phyloP scores from a whole-genome alignment of 2,888 invertebrate species.

The Oxyteleia sp. region DNA sequence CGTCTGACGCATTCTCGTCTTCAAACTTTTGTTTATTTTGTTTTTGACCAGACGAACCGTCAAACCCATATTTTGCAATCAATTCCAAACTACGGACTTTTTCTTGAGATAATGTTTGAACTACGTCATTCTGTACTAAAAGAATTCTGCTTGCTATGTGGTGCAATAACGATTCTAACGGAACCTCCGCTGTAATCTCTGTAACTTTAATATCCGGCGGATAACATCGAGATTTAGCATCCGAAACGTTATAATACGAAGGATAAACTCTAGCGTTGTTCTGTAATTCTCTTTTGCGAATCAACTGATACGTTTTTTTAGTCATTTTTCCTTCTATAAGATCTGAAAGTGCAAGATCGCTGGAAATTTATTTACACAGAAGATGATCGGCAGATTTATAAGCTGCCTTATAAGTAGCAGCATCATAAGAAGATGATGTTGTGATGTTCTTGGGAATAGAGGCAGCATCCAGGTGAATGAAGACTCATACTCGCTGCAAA shows the following conservation, averaged over 20 bases:
- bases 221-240: conserved; percentile 51
- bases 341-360: conserved; percentile 25
- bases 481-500: too few species aligned
- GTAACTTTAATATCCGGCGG: conserved; percentile 35
- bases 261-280: conserved; percentile 36
- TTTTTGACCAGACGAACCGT: too few species aligned
- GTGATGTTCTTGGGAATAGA: too few species aligned
- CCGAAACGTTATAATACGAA: conserved; percentile 38
- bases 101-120: conserved; percentile 1
- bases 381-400: conserved; percentile 20
- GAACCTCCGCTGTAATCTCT: conserved; percentile 30
- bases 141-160: conserved; percentile 28
- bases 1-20: too few species aligned
- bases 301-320: conserved; percentile 16
- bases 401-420: conserved; percentile 15
- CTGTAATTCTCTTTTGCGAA: conserved; percentile 29
- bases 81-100: conserved; percentile 17
- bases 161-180: conserved; percentile 45
- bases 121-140: conserved; percentile 16
- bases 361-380: conserved; percentile 20
- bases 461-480: too few species aligned
- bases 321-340: conserved; percentile 26
- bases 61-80: conserved; percentile 30
- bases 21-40: too few species aligned
- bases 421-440: conserved; percentile 9